Evolutionary conservation across 2,888 invertebrate species (phyloP).

Genomic region (Congeria kusceri): DNA sequence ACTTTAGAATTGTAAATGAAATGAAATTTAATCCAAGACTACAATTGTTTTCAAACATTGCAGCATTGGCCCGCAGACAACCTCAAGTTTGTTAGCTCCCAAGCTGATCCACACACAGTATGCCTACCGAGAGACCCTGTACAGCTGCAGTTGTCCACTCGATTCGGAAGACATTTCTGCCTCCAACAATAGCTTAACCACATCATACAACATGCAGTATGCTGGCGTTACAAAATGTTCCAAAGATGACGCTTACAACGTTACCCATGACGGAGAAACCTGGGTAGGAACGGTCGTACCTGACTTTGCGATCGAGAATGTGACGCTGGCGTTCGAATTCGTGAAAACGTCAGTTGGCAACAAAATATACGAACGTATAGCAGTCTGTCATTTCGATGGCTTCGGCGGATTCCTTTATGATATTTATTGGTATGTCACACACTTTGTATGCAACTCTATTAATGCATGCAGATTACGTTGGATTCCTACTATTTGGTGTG

Average conservation of each 20-base stretch:
- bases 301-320: conserved; percentile 7
- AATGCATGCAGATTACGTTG: too few species aligned
- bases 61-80: too few species aligned
- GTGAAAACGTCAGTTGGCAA: too few species aligned
- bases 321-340: neutral
- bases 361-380: too few species aligned
- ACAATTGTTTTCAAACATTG: too few species aligned
- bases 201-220: neutral
- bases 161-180: neutral
- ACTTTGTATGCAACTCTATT: too few species aligned
- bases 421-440: too few species aligned
- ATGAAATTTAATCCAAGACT: too few species aligned
- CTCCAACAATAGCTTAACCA: neutral
- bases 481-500: too few species aligned
- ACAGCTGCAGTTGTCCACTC: neutral
- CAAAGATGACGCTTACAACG: neutral
- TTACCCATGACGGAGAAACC: neutral
- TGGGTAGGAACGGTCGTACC: neutral
- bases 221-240: neutral
- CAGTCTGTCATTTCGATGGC: too few species aligned
- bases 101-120: neutral
- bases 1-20: too few species aligned
- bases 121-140: neutral
- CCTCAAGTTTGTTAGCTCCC: neutral
- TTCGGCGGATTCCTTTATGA: too few species aligned